phyloP scores from a whole-genome alignment of 2,797 vertebrate genomes.

The Rousettus madagascariensis region DNA sequence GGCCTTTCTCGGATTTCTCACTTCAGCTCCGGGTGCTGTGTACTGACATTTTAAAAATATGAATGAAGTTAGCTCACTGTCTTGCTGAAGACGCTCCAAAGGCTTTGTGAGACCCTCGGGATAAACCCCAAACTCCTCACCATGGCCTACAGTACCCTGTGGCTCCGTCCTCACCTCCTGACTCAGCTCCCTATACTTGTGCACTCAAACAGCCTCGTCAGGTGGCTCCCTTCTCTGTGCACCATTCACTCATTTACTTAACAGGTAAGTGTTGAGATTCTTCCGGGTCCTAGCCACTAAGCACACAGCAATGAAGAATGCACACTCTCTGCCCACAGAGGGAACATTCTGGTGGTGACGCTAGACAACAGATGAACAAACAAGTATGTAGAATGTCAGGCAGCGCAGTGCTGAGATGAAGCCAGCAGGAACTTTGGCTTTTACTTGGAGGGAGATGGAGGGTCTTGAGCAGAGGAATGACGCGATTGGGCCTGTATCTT shows the following conservation, averaged over 20 bases:
- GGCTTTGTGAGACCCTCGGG: not conserved
- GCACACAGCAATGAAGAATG: not conserved
- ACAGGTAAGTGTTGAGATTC: not conserved
- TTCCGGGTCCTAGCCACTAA: not conserved
- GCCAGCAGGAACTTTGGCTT: not conserved
- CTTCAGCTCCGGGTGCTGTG: not conserved
- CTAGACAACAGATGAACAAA: not conserved
- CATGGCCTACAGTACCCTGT: not conserved
- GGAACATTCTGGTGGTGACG: not conserved
- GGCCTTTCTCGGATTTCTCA: not conserved
- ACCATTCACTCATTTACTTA: not conserved
- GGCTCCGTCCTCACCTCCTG: too few relatives aligned
- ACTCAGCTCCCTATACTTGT: not conserved
- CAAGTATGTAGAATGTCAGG: not conserved
- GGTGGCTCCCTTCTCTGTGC: not conserved
- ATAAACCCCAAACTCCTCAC: not conserved
- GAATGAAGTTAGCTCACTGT: not conserved
- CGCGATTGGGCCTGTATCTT: not conserved
- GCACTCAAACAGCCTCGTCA: not conserved
- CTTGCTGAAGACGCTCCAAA: not conserved
- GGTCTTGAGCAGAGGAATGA: not conserved
- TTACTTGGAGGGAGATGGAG: not conserved
- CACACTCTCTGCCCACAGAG: not conserved
- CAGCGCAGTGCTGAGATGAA: not conserved
- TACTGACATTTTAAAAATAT: not conserved